Evolutionary conservation across 92 coral and sea anemone genomes (phyloP).

Genomic region (Epizoanthus illoricatus): DNA sequence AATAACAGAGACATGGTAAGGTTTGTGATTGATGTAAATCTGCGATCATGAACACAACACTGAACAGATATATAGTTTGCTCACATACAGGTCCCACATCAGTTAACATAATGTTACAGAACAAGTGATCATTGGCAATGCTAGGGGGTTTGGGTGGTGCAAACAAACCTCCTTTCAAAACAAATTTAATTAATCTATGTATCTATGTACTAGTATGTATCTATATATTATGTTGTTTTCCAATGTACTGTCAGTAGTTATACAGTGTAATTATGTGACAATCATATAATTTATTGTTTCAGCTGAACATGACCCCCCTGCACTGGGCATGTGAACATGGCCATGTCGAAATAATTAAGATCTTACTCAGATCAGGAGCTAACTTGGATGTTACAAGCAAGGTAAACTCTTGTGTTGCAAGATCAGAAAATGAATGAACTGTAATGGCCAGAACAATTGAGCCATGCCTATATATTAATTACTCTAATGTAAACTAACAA

Average conservation of each 20-base stretch:
- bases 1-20: constrained; percentile 93
- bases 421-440: background rate
- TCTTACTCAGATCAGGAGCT: constrained; percentile 88
- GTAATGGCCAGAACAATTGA: background rate
- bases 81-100: too few species aligned
- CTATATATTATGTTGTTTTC: too few species aligned
- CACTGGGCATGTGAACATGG: constrained; percentile 99
- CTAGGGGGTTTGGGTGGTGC: background rate
- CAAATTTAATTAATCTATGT: too few species aligned
- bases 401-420: constrained; percentile 43
- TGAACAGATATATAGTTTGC: too few species aligned
- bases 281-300: background rate
- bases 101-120: too few species aligned
- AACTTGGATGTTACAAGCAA: constrained; percentile 79
- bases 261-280: too few species aligned
- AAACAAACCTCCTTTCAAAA: background rate
- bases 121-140: background rate
- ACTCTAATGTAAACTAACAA: too few species aligned
- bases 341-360: constrained; percentile 81
- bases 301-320: constrained; percentile 98
- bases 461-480: too few species aligned
- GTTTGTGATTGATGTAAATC: too few species aligned
- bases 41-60: too few species aligned
- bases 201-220: too few species aligned
- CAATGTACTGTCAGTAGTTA: too few species aligned